These are phyloP conservation scores for Rotaria sp. DNA, from an alignment of 2,888 invertebrate genomes.

Conservation along the genomic window DNA sequence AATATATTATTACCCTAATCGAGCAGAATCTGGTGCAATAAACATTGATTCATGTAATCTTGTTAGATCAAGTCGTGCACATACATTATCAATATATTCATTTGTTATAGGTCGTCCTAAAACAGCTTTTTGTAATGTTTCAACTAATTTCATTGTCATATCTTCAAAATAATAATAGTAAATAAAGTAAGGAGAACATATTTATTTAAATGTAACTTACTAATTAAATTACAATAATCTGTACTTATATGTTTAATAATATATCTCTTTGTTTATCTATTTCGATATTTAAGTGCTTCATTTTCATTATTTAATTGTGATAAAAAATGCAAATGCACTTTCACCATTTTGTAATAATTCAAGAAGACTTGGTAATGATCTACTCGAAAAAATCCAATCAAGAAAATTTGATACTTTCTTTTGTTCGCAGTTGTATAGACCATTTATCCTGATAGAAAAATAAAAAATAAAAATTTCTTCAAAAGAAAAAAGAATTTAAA, in stretches of 20 bases:
- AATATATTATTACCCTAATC: no score
- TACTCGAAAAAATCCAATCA: conserved; percentile 5
- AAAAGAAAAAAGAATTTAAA: background rate
- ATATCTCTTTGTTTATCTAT: background rate
- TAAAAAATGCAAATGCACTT: background rate
- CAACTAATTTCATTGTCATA: conserved; percentile 61
- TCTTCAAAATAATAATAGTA: conserved; percentile 57
- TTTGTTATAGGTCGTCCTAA: conserved; percentile 58
- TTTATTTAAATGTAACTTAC: conserved; percentile 7
- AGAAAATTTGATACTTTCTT: background rate
- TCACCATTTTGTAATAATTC: conserved; percentile 23
- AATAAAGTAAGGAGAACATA: conserved; percentile 43
- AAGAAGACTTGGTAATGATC: background rate
- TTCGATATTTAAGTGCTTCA: conserved; percentile 20
- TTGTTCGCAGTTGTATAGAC: background rate
- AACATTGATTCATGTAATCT: background rate
- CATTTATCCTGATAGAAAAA: background rate
- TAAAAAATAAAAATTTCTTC: background rate
- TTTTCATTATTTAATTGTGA: conserved; percentile 9
- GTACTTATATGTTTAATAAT: conserved; percentile 13
- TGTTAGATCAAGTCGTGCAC: conserved; percentile 42
- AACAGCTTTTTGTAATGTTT: conserved; percentile 61
- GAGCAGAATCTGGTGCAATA: background rate
- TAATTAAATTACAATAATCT: conserved; percentile 43
- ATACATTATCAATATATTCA: conserved; percentile 53